Percentiles rank a stretch among this genome's conserved stretches.
Evolutionary conservation across 1,140 invertebrate genomes (phyloP).

Genomic region (Phenacoccus solenopsis): DNA sequence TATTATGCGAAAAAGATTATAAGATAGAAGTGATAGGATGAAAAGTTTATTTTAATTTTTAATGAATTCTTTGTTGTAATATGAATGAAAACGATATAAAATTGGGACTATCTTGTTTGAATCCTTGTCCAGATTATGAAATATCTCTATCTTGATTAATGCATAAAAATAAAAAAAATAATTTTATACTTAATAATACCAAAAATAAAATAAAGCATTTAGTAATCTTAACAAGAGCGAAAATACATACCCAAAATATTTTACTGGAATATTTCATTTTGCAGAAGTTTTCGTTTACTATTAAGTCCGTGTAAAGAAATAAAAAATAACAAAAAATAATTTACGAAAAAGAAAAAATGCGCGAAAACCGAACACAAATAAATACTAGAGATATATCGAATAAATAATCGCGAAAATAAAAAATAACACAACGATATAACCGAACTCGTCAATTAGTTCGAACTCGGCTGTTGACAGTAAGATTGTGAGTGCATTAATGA

Average conservation of each 20-base stretch:
- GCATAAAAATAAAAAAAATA: neutral
- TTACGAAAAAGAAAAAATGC: neutral
- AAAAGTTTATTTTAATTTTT: too few relatives aligned
- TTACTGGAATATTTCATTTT: neutral
- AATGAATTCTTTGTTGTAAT: too few relatives aligned
- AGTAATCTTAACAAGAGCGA: too few relatives aligned
- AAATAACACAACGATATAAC: neutral
- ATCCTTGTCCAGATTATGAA: too few relatives aligned
- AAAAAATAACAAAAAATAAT: neutral
- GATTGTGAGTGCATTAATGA: neutral
- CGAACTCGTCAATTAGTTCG: neutral
- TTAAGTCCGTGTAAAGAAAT: too few relatives aligned
- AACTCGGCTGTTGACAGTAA: neutral
- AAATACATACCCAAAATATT: neutral
- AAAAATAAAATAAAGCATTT: too few relatives aligned
- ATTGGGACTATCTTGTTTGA: too few relatives aligned
- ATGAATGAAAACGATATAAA: too few relatives aligned
- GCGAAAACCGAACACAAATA: neutral
- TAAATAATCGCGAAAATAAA: neutral
- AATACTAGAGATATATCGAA: neutral
- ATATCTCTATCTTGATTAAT: neutral
- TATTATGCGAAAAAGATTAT: too few relatives aligned
- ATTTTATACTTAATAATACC: neutral
- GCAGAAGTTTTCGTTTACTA: too few relatives aligned
- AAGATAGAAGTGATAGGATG: too few relatives aligned